Base-by-base conservation (phyloP, 2,797 vertebrate genomes). In the Huso huso region DNA sequence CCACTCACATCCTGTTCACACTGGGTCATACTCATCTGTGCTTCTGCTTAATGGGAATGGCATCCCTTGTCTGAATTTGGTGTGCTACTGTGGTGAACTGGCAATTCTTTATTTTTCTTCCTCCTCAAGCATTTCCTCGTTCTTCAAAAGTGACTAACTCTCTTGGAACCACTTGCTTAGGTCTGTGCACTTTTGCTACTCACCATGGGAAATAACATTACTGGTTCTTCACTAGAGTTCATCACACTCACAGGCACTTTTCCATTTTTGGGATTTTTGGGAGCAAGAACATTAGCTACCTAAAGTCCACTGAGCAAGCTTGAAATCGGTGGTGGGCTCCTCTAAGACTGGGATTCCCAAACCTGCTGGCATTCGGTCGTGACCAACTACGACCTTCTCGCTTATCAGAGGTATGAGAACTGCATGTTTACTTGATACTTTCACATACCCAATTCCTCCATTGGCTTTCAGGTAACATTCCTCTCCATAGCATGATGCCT, bases 281-380 rank as follows among this genome's bases (percentile, higher is more conserved):
- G 18, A n/a, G 67, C 15, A 3, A 73, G 64, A 2, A 71, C 61
- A 66, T 71, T 71, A 13, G 61, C 69, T 0, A 71, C 67, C 48
- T 71, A 23, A 10, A 73, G 23, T 15, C 66, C 51, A 4, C 10
- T 37, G 7, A 64, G 69, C 8, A 66, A 2, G 9, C 50, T 18
- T 63, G 0, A 61, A 63, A 8, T 23, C 10, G 2, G 69, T 1
- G 1, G 67, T 49, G 3, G 69, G 69, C 57, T 73, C 72, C 5
- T 71, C 64, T n/a, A 73, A 13, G 2, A 70, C 68, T 65, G 65
- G 58, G 12, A 10, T 68, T 18, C 18, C 18, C 18, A 18, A 18
- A 18, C 18, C 18, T 18, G 18, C 18, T 18, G 18, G 18, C 18
- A 18, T 18, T 18, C 18, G 2, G 18, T 18, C 18, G 18, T 18